Evolutionary conservation across 37 sponge, comb jelly and placozoan genomes (phyloP), one percentile per base, ranked within the genome.

Genomic region (Aplysina aerophoba): DNA sequence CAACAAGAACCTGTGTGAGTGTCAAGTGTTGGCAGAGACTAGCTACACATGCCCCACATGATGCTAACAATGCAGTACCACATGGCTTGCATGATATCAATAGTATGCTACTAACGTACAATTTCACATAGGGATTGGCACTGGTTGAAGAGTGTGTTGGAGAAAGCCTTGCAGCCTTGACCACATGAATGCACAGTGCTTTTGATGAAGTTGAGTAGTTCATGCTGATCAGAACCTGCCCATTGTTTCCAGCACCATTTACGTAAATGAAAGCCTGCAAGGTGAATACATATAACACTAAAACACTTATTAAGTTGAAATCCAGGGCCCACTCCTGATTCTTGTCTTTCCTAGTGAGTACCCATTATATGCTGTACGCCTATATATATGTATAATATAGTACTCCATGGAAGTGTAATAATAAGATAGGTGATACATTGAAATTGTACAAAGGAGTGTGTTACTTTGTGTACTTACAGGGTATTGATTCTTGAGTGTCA

Each of bases 81-180:
- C 5, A 4, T n/a, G 27, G 28, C 28, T 62, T 62, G 2, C 5
- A 28, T 11, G 11, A 62, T 11, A 62, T 6, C 27, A 28, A 27
- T 11, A 62, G 12, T 62, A 62, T 13, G 64, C 11, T 44, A 12
- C 0, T 12, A 33, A 53, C 78, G 14, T 75, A 75, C 78, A 75
- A 20, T 50, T 75, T 75, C 53, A 75, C 78, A 75, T 75, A 75
- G 19, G 78, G 78, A 36, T 75, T 75, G 44, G 78, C 54, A 17
- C 17, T 53, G 31, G 44, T 41, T 16, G 17, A 0, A 36, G 54
- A 24, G 5, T 50, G 44, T 39, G 39, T 75, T 20, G 54, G 78
- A 75, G 22, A 19, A n/a, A 75, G 37, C 53, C 78, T 75, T 75
- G 54, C 21, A 21, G 25, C 78, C 40, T 75, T 75, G 54, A 75